Base-by-base conservation (phyloP, 30 jellyfish, hydroid and myxozoan genomes). In the Pelagia noctiluca region DNA sequence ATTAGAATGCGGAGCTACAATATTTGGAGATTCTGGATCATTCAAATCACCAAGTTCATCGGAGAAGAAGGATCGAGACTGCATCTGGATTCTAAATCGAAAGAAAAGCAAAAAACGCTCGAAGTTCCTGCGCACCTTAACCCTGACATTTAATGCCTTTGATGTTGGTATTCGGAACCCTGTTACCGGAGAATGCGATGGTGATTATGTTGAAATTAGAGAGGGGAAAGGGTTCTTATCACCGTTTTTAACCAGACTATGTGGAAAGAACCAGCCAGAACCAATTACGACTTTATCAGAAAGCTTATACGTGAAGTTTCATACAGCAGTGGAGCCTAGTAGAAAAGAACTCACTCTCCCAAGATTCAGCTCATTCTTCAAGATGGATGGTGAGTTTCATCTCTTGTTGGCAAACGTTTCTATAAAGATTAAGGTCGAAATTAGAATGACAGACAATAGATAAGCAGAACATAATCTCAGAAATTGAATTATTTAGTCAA, bases 221-320 rank as follows among this genome's bases (percentile, higher is more conserved):
- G 96, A 88, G 32, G 98, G 98, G 16, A 86, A 80, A 87, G 98
- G 98, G 22, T 93, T 76, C 64, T 80, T 93, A 36, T 84, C 97
- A 1, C 98, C 98, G 18, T 82, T 78, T 63, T 48, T 93, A 24
- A 71, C 71, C 10, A 69, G 92, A 26, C 63, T 52, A 74, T 93
- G 98, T 75, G 98, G 98, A 21, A 62, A 76, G 19, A 61, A 53
- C 35, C 26, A 26, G 1, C 97, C 97, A 30, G 92, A 95, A 29
- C 96, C 96, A 1, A 73, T 93, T 33, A 75, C 96, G 1, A 83
- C 96, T 16, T 31, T 88, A 73, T 71, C 95, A 25, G 96, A 88
- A 31, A 93, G 97, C 61, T 25, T 93, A 16, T 84, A 86, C 87
- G 91, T 93, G 21, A 80, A 89, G 46, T 33, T 87, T 7, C 97